Base-by-base conservation (phyloP, 2,113 vertebrate genomes). In the Eleginops maclovinus region DNA sequence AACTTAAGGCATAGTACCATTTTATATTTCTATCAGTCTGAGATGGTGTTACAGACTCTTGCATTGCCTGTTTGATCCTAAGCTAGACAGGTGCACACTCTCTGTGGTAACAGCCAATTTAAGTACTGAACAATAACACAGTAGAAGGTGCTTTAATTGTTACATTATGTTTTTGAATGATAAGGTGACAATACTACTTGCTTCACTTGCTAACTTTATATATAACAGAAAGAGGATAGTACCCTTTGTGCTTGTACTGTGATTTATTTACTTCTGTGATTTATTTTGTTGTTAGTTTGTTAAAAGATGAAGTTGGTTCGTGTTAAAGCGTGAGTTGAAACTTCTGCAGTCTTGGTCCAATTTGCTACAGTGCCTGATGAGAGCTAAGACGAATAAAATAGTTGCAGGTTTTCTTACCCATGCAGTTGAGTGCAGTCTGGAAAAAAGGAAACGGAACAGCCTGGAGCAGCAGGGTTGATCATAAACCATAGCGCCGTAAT, bases 401-500 rank as follows among this genome's bases (percentile, higher is more conserved):
- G 73, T 44, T 71, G 75, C 74, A 75, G 61, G 70, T 68, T 51
- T 68, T 79, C 55, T 64, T 28, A 46, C 46, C 66, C 60, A 44
- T 79, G 64, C 76, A 86, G 66, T 59, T 47, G 46, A 85, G 75
- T 61, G 69, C 86, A 76, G 75, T 62, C 59, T 85, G 75, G 15
- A 47, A 59, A 16, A 63, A 73, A 76, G 17, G 69, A 46, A 82
- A n/a, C 77, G 79, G 75, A 81, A 55, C 47, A 51, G 87, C 87
- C 78, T 61, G 0, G 5, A 83, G 89, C 83, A 14, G 81, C 77
- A 59, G 43, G 70, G 71, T 59, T 70, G 78, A 84, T 88, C 83
- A 84, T 88, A 89, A 91, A 91, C 84, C 82, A 87, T 60, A 75
- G 63, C 1, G 22, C 75, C 81, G 85, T 88, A 85, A 90, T 90